These are phyloP conservation scores for Leptopilina drosophilae DNA, from an alignment of 2,888 invertebrate genomes.

Conservation along the genomic window DNA sequence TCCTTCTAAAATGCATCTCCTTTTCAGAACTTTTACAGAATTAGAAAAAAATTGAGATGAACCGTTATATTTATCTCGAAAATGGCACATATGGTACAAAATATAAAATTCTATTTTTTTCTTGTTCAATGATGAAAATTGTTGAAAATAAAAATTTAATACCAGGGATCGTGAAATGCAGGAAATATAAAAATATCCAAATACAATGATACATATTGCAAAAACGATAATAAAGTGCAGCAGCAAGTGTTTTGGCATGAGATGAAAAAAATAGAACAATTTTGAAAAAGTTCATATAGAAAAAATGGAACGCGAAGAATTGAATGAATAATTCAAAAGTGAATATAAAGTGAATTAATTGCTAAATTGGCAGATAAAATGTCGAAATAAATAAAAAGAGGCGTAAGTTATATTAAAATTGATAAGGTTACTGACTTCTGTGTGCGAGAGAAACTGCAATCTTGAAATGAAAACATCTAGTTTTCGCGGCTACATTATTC, in stretches of 20 bases:
- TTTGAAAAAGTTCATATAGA: not conserved
- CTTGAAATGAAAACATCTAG: not conserved
- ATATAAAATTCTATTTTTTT: not conserved
- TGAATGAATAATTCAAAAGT: not conserved
- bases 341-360: conserved; percentile 14
- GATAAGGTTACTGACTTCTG: conserved; percentile 29
- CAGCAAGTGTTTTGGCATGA: not conserved
- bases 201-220: not conserved
- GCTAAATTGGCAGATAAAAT: conserved; percentile 35
- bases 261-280: not conserved
- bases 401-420: conserved; percentile 16
- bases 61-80: conserved; percentile 26
- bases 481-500: conserved; percentile 1
- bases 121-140: not conserved
- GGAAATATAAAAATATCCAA: not conserved
- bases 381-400: conserved; percentile 36
- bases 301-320: not conserved
- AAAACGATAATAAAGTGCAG: not conserved
- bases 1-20: not conserved
- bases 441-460: conserved; percentile 1
- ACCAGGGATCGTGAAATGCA: not conserved
- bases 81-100: conserved; percentile 32
- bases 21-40: not conserved
- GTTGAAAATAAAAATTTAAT: not conserved
- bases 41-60: not conserved